Base-by-base conservation (phyloP, 2,113 vertebrate species). In the Boleophthalmus pectinirostris region DNA sequence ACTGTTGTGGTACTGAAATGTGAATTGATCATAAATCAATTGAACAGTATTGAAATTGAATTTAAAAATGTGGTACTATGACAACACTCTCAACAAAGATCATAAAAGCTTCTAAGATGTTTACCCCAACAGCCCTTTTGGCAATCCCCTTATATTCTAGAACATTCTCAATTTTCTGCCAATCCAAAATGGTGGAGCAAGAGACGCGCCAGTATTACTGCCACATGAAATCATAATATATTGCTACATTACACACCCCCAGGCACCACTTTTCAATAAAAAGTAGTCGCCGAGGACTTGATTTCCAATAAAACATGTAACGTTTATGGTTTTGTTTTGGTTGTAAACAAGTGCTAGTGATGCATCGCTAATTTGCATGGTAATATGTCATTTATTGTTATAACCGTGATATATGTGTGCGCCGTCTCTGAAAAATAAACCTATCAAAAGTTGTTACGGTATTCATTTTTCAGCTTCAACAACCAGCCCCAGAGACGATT, bases 391-490 rank as follows among this genome's bases (percentile, higher is more conserved):
- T 89, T 90, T 90, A 81, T 73, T 81, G 78, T 77, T 49, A 72
- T 75, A 82, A 87, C 65, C 6, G 15, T 89, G 85, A 92, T 86
- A 63, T 76, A 90, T 88, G 83, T 21, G 75, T 65, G 1, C 66
- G 1, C 77, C 79, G 73, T 84, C 81, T 72, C 82, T 47, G 79
- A 78, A 82, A 87, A 88, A 89, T 90, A 90, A 89, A 90, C 84
- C 86, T 54, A 70, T 90, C 89, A 85, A 78, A 89, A 82, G 64
- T 83, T 85, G 77, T 85, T 88, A 81, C 84, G 61, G 18, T 0
- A 46, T 73, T 87, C 87, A 77, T 92, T 90, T 90, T 88, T 92
- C 89, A 90, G 73, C 70, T 70, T 74, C 75, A 86, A 87, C 81
- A 33, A 72, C 69, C 66, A 68, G 77, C 81, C 81, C 63, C 64